phyloP scores from a whole-genome alignment of 2,797 vertebrate species.

The Uromys caudimaculatus region DNA sequence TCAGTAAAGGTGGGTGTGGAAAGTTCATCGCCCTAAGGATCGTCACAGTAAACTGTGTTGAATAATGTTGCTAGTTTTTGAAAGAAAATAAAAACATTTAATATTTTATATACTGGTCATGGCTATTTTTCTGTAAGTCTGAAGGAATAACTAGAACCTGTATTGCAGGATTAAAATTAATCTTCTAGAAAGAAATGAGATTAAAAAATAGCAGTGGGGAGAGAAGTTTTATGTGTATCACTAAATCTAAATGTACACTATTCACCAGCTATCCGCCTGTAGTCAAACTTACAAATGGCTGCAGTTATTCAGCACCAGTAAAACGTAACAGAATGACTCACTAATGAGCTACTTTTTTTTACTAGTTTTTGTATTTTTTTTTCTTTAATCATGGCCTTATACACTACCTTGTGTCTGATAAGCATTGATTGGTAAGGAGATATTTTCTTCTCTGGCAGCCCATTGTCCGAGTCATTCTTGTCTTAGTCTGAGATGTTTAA shows the following conservation, averaged over 20 bases:
- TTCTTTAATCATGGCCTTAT: background rate
- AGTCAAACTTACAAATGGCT: conserved; percentile 17
- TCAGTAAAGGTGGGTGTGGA: background rate
- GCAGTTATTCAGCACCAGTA: background rate
- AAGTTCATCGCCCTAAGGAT: background rate
- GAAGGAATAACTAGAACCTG: conserved; percentile 35
- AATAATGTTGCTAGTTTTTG: conserved; percentile 24
- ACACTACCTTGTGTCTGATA: background rate
- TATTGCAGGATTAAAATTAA: background rate
- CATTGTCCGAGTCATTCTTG: background rate
- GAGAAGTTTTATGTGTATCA: conserved; percentile 33
- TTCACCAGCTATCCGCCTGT: conserved; percentile 45
- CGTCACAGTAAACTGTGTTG: background rate
- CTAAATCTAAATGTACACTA: conserved; percentile 45
- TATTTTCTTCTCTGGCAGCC: background rate
- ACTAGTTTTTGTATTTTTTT: background rate
- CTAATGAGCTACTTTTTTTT: background rate
- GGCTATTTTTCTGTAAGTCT: conserved; percentile 25
- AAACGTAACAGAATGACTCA: background rate
- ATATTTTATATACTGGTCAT: background rate
- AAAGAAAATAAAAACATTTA: conserved; percentile 34
- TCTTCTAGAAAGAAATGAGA: background rate
- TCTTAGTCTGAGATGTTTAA: conserved; percentile 16
- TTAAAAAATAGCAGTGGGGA: conserved; percentile 32
- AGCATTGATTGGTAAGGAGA: background rate